Base-by-base conservation (phyloP, 2,113 vertebrate species). In the Pardalotus punctatus region DNA sequence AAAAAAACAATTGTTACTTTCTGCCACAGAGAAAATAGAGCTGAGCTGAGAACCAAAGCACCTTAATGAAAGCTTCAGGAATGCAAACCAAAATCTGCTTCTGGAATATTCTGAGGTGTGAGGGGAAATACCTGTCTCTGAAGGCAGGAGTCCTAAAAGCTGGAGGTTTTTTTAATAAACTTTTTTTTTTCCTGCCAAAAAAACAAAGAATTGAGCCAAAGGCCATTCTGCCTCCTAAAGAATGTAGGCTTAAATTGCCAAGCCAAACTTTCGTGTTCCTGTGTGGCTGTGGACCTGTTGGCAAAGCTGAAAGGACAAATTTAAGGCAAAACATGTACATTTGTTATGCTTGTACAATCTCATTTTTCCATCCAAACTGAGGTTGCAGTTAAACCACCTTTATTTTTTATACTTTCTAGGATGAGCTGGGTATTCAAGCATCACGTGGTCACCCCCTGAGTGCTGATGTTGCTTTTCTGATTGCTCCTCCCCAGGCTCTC, bases 401-500 rank as follows among this genome's bases (percentile, higher is more conserved):
- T 56, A 29, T 40, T 31, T 25, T 23, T 50, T 13, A 3, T 17
- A 4, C 36, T 76, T 91, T 48, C 19, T 67, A 16, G 54, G 29
- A 56, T 56, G 33, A 93, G 11, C 28, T 45, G 27, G 11, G 4
- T 67, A 61, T 88, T 60, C 62, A 48, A 10, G 42, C 31, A 45
- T 56, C 42, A 12, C 9, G 0, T 6, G 19, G 22, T 33, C 35
- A 36, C 11, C 19, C 45, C 35, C 56, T 28, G 22, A 48, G 43
- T 36, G 60, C 57, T 62, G 29, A 45, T 24, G 40, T 58, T 87
- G 28, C 10, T 92, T 72, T 86, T 93, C 77, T 91, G n/a, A 23
- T 81, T 83, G 45, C 27, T 25, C 70, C 27, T 40, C 28, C 70
- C 18, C 57, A 98, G 98, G 97, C 98, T 93, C 97, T 98, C 90